Conservation (phyloP, 2,113 vertebrate genomes). For the Aleadryas rufinucha region DNA sequence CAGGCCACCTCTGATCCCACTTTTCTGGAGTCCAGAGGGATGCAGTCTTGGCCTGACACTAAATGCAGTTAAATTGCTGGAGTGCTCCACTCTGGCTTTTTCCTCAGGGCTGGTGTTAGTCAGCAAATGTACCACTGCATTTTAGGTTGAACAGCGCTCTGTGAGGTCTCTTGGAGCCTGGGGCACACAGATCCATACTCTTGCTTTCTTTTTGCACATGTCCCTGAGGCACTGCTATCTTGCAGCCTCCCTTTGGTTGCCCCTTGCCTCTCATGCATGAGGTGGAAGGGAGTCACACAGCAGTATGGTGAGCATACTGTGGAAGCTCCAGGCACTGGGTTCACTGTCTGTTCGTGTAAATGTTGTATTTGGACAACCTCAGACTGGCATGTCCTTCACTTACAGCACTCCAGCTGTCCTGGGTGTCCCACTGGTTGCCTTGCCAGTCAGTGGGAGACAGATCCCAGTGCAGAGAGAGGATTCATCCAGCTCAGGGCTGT, state of each 20-base stretch:
- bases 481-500: background rate
- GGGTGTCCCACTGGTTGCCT: background rate
- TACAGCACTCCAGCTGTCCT: background rate
- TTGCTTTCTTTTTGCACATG: background rate
- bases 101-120: background rate
- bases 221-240: background rate
- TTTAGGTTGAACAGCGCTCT: background rate
- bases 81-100: background rate
- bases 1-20: background rate
- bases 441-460: background rate
- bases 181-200: background rate
- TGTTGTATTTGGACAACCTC: background rate
- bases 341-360: background rate
- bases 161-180: background rate
- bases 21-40: background rate
- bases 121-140: background rate
- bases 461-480: background rate
- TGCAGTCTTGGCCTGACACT: background rate
- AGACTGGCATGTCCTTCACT: background rate
- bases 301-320: background rate
- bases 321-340: background rate
- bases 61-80: background rate
- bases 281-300: background rate
- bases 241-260: background rate
- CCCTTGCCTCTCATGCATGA: background rate